Evolutionary conservation across 2,888 invertebrate genomes (phyloP).

Genomic region (Conistra vaccinii): DNA sequence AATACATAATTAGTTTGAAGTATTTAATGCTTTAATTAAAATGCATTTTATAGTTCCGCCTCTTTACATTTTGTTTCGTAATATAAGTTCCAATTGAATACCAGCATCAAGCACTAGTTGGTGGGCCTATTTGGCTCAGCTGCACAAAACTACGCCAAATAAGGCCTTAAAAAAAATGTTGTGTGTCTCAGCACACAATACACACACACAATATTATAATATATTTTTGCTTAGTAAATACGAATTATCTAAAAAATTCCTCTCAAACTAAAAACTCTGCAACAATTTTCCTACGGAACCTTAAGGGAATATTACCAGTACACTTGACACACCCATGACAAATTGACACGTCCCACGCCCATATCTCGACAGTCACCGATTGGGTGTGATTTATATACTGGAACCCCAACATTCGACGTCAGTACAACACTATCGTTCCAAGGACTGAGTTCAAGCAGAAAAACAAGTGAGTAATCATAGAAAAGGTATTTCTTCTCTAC

Average conservation of each 20-base stretch:
- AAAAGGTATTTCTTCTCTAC: not conserved
- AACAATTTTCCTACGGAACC: conserved; percentile 54
- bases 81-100: too few relatives aligned
- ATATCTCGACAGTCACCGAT: conserved; percentile 74
- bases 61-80: too few relatives aligned
- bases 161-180: too few relatives aligned
- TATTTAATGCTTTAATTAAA: too few relatives aligned
- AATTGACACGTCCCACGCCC: conserved; percentile 68
- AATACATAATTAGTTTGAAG: too few relatives aligned
- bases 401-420: conserved; percentile 50
- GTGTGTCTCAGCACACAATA: too few relatives aligned
- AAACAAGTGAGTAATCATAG: conserved; percentile 52
- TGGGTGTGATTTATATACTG: conserved; percentile 79
- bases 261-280: not conserved
- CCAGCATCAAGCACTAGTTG: too few relatives aligned
- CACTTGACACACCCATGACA: conserved; percentile 62
- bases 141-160: too few relatives aligned
- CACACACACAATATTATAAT: too few relatives aligned
- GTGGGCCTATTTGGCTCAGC: too few relatives aligned
- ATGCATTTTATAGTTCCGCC: too few relatives aligned
- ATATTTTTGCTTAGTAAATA: too few relatives aligned
- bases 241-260: not conserved
- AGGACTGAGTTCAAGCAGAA: conserved; percentile 41
- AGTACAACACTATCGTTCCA: conserved; percentile 64
- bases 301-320: not conserved